Evolutionary conservation across 2,113 vertebrate genomes (phyloP).

Genomic region (Eolophus roseicapilla): DNA sequence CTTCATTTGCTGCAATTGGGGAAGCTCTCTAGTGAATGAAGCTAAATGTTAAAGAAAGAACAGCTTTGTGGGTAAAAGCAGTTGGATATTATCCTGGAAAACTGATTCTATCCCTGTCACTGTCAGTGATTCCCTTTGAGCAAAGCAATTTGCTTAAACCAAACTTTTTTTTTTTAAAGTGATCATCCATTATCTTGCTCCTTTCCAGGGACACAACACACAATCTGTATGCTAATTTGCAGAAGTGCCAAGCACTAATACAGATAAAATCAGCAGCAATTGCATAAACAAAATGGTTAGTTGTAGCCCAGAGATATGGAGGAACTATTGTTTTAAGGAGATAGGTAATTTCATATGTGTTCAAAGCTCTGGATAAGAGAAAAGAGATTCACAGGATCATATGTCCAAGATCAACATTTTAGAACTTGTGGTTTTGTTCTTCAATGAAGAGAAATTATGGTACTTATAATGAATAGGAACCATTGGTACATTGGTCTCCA

Average conservation of each 20-base stretch:
- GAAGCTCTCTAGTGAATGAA: not conserved
- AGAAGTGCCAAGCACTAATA: not conserved
- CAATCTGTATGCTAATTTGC: not conserved
- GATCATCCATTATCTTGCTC: not conserved
- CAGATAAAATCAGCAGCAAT: slow-evolving; percentile 30
- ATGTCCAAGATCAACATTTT: not conserved
- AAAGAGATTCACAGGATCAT: not conserved
- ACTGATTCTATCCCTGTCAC: not conserved
- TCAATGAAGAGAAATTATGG: not conserved
- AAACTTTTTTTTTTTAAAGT: not conserved
- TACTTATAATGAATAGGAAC: not conserved
- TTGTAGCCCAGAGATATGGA: slow-evolving; percentile 21
- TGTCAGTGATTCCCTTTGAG: not conserved
- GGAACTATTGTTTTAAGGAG: not conserved
- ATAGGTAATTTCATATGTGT: not conserved
- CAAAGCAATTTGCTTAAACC: not conserved
- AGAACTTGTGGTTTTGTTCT: not conserved
- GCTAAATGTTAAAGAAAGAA: not conserved
- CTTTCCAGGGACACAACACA: not conserved
- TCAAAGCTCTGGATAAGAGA: not conserved
- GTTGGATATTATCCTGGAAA: not conserved
- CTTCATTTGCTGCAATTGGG: not conserved
- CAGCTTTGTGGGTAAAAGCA: not conserved
- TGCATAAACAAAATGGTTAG: not conserved
- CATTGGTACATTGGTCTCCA: not conserved